phyloP scores from a whole-genome alignment of 2,888 invertebrate species.

The Apeira syringaria region DNA sequence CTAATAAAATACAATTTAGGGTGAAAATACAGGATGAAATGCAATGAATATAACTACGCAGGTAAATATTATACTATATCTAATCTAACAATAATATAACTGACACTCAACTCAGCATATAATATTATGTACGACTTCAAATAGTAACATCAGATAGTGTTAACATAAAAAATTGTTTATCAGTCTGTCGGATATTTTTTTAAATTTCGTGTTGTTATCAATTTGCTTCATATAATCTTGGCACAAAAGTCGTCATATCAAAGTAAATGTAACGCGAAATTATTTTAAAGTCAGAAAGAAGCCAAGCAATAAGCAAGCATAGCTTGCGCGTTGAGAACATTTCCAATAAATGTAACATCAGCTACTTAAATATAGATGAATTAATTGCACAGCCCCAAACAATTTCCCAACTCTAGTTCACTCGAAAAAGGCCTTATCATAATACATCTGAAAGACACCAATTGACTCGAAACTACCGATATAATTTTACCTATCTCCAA shows the following conservation, averaged over 20 bases:
- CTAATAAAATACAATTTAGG: too few relatives aligned
- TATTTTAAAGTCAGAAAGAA: conserved; percentile 28
- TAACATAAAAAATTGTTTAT: too few relatives aligned
- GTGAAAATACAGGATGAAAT: too few relatives aligned
- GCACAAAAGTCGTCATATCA: conserved; percentile 7
- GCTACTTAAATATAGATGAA: conserved; percentile 67
- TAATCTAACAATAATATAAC: conserved; percentile 25
- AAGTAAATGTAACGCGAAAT: conserved; percentile 15
- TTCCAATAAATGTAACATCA: conserved; percentile 40
- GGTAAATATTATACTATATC: conserved; percentile 13
- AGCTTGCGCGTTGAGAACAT: conserved; percentile 35
- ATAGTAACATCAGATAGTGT: too few relatives aligned
- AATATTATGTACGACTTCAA: too few relatives aligned
- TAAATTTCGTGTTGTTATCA: neutral
- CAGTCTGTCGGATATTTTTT: too few relatives aligned
- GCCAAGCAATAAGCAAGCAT: conserved; percentile 36
- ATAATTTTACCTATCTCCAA: conserved; percentile 29
- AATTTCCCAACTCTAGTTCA: conserved; percentile 63
- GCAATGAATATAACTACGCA: conserved; percentile 12
- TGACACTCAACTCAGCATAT: conserved; percentile 14
- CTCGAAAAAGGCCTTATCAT: conserved; percentile 52
- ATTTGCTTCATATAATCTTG: neutral
- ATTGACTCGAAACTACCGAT: conserved; percentile 61
- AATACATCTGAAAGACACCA: conserved; percentile 53
- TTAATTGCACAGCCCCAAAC: conserved; percentile 76